Evolutionary conservation across 2,888 invertebrate species (phyloP).

Genomic region (Meghimatium bilineatum): DNA sequence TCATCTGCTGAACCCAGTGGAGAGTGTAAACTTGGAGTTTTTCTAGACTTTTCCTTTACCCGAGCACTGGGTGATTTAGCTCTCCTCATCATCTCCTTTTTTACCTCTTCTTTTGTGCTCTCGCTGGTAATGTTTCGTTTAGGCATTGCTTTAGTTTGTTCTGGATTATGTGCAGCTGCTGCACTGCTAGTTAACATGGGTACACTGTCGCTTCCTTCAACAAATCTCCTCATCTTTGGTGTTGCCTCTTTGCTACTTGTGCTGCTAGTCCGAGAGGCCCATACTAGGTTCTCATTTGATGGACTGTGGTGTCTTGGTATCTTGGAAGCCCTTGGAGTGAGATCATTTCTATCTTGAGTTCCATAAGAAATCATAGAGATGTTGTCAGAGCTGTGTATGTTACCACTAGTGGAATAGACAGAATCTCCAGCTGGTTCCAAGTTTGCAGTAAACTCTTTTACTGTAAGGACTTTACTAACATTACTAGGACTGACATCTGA

Average conservation of each 20-base stretch:
- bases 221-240: constrained; percentile 61
- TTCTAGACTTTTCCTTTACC: constrained; percentile 72
- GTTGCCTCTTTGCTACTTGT: constrained; percentile 1
- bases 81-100: constrained; percentile 59
- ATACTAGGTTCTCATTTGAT: constrained; percentile 39
- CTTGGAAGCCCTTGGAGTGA: constrained; percentile 51
- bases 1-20: constrained; percentile 52
- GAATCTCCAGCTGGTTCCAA: constrained; percentile 31
- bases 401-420: constrained; percentile 1
- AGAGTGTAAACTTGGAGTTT: constrained; percentile 69
- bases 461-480: constrained; percentile 64
- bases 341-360: background rate
- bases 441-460: constrained; percentile 54
- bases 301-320: constrained; percentile 52
- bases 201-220: constrained; percentile 68
- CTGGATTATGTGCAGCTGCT: constrained; percentile 38
- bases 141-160: constrained; percentile 24
- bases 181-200: constrained; percentile 20
- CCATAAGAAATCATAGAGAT: background rate
- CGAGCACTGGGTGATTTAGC: constrained; percentile 74
- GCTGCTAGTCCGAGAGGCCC: constrained; percentile 15
- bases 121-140: constrained; percentile 57
- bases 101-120: constrained; percentile 65
- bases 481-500: constrained; percentile 71
- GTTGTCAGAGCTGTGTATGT: constrained; percentile 26